phyloP scores from a whole-genome alignment of 1,140 invertebrate genomes.

The Drosophila arawakana region DNA sequence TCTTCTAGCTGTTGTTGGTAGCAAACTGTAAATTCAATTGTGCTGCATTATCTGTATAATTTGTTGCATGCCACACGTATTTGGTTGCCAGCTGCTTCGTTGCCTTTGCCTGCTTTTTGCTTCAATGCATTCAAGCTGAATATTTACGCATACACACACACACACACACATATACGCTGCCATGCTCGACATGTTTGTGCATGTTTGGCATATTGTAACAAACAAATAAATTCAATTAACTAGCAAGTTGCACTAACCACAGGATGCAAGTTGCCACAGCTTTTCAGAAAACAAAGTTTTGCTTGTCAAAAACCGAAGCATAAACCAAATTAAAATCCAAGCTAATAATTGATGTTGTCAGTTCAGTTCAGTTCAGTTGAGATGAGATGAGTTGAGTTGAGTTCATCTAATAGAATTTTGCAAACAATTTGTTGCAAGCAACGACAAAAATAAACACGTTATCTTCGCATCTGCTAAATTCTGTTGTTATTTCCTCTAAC shows the following conservation, averaged over 20 bases:
- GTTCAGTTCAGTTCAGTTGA: background rate
- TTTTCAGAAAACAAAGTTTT: constrained; percentile 6
- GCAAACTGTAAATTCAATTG: constrained; percentile 72
- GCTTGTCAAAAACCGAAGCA: background rate
- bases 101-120: constrained; percentile 19
- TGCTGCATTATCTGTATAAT: constrained; percentile 72
- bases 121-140: constrained; percentile 34
- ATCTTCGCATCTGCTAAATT: background rate
- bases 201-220: constrained; percentile 19
- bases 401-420: constrained; percentile 8
- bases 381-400: too few relatives aligned
- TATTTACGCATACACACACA: background rate
- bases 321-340: constrained; percentile 29
- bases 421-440: background rate
- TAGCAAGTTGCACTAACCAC: constrained; percentile 10
- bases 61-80: constrained; percentile 44
- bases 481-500: constrained; percentile 3
- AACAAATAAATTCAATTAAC: constrained; percentile 50
- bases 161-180: background rate
- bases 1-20: constrained; percentile 12
- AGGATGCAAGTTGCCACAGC: constrained; percentile 9
- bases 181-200: constrained; percentile 16
- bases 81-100: constrained; percentile 25
- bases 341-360: constrained; percentile 48
- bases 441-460: background rate